These are phyloP conservation scores for Orthonychiurus folsomi DNA, from an alignment of 2,888 invertebrate species.

Conservation along the genomic window DNA sequence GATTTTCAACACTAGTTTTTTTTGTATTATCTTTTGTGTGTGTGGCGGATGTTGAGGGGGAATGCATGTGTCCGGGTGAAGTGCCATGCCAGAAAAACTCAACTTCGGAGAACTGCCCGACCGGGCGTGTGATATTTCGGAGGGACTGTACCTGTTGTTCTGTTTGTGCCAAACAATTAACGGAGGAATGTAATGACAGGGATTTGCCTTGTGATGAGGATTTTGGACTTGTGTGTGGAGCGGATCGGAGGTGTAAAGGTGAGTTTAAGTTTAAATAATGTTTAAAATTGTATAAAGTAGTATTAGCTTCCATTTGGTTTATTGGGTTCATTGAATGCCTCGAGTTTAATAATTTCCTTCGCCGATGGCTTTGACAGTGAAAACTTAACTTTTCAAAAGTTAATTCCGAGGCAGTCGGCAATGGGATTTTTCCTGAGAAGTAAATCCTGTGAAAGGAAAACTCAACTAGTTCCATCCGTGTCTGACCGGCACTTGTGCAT, in stretches of 20 bases:
- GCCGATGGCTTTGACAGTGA: neutral
- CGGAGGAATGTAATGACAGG: slow-evolving; percentile 34
- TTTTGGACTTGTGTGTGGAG: slow-evolving; percentile 37
- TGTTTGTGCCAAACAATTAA: slow-evolving; percentile 40
- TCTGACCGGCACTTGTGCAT: too few relatives aligned
- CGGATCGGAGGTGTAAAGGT: slow-evolving; percentile 36
- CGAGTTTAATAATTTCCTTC: too few relatives aligned
- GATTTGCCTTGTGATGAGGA: slow-evolving; percentile 35
- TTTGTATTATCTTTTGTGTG: too few relatives aligned
- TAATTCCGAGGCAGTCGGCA: too few relatives aligned
- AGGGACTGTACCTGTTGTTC: slow-evolving; percentile 37
- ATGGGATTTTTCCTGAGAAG: too few relatives aligned
- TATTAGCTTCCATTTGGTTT: too few relatives aligned
- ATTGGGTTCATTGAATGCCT: too few relatives aligned
- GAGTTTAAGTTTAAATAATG: slow-evolving; percentile 4
- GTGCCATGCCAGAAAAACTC: slow-evolving; percentile 38
- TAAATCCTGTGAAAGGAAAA: neutral
- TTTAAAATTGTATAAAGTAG: too few relatives aligned
- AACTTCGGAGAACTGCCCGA: slow-evolving; percentile 37
- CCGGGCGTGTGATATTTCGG: slow-evolving; percentile 34
- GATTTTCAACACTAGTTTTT: too few relatives aligned
- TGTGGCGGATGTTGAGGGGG: neutral
- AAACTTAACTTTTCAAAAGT: neutral
- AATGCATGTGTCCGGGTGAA: slow-evolving; percentile 24
- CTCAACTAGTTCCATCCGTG: neutral